These are phyloP conservation scores for Colletes gigas DNA, from an alignment of 1,140 invertebrate genomes.

Conservation along the genomic window DNA sequence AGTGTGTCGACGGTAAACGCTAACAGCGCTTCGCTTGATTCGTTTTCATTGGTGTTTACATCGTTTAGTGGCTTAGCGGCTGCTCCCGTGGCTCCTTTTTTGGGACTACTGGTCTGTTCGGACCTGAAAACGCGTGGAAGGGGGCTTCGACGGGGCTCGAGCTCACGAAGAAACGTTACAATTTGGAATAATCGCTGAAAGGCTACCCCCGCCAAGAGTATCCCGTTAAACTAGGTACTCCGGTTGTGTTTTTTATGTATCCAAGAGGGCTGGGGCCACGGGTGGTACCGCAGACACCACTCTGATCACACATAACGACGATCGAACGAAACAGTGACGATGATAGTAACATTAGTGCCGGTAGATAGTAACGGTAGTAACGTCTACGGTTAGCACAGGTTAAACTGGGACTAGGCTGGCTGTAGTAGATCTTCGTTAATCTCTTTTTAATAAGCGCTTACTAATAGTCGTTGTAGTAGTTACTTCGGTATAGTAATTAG, in stretches of 20 bases:
- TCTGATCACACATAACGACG: not conserved
- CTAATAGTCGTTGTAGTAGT: conserved; percentile 50
- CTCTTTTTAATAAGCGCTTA: conserved; percentile 44
- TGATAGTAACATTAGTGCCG: conserved; percentile 41
- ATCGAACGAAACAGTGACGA: conserved; percentile 34
- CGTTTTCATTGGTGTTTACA: not conserved
- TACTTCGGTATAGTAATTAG: conserved; percentile 50
- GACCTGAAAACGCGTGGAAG: not conserved
- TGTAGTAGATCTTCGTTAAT: conserved; percentile 41
- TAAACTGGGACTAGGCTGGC: conserved; percentile 50
- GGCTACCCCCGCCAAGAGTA: not conserved
- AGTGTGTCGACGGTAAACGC: not conserved
- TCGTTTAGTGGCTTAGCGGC: not conserved
- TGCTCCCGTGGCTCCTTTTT: not conserved
- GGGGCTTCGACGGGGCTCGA: not conserved
- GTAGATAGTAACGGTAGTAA: conserved; percentile 43
- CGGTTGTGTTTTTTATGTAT: not conserved
- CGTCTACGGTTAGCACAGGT: conserved; percentile 48
- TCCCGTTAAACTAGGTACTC: not conserved
- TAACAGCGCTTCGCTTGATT: conserved; percentile 19
- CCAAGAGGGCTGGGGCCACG: not conserved
- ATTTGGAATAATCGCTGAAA: not conserved
- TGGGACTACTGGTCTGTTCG: not conserved
- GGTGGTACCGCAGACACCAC: not conserved
- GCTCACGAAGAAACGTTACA: too few relatives aligned